phyloP scores from a whole-genome alignment of 2,797 vertebrate genomes.

The Borostomias antarcticus region DNA sequence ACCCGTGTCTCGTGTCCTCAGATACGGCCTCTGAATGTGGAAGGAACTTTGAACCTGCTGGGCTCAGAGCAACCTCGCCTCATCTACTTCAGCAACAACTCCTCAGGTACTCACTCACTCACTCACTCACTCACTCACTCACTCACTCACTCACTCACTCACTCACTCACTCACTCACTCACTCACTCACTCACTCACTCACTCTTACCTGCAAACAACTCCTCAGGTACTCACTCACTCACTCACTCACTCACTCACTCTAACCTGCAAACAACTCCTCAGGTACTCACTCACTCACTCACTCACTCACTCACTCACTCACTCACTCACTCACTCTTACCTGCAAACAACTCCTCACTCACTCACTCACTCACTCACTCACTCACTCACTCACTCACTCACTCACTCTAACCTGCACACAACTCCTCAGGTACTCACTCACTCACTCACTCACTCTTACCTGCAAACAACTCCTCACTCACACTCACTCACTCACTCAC shows the following conservation, averaged over 20 bases:
- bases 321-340: no score
- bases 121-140: neutral
- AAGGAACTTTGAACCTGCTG: slow-evolving; percentile 91
- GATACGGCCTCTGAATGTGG: slow-evolving; percentile 90
- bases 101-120: slow-evolving; percentile 63
- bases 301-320: neutral
- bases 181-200: neutral
- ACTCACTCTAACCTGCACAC: no score
- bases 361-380: neutral
- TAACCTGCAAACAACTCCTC: no score
- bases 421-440: neutral
- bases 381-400: neutral
- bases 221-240: slow-evolving; percentile 63
- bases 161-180: neutral
- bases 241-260: neutral
- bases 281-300: no score
- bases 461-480: slow-evolving; percentile 81
- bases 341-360: slow-evolving; percentile 81
- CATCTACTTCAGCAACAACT: slow-evolving; percentile 90
- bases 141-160: neutral
- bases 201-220: slow-evolving; percentile 68
- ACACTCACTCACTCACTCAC: neutral
- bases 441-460: no score
- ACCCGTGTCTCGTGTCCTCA: slow-evolving; percentile 52
- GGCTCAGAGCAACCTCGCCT: slow-evolving; percentile 88